A percentile compares a stretch with the other conserved stretches of the same genome.
Conservation (phyloP, 2,888 invertebrate genomes). For the Trissolcus japonicus region DNA sequence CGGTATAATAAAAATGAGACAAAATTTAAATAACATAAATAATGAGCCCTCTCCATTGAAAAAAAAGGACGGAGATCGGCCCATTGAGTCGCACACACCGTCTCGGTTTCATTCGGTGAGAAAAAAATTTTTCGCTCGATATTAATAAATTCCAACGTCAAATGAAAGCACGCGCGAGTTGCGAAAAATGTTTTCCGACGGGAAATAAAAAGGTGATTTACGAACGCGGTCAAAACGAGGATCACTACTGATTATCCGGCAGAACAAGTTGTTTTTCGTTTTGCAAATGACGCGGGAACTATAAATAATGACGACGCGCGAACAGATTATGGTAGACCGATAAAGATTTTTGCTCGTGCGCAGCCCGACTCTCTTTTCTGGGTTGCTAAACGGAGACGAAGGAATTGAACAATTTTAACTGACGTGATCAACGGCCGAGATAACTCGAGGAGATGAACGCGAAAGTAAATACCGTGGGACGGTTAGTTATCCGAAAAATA, state of each 20-base stretch:
- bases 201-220: neutral
- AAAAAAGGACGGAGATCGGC: neutral
- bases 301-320: neutral
- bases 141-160: neutral
- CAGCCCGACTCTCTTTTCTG: slow-evolving; percentile 14
- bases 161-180: neutral
- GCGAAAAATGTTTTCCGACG: neutral
- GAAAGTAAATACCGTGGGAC: slow-evolving; percentile 5
- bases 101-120: neutral
- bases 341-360: slow-evolving; percentile 19
- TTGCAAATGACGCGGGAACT: neutral
- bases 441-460: slow-evolving; percentile 27
- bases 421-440: slow-evolving; percentile 26
- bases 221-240: neutral
- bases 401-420: slow-evolving; percentile 24
- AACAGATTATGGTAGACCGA: slow-evolving; percentile 9
- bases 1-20: slow-evolving; percentile 53
- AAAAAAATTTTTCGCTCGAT: neutral
- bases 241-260: slow-evolving; percentile 5
- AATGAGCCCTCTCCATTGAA: slow-evolving; percentile 20
- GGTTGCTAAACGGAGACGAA: slow-evolving; percentile 9
- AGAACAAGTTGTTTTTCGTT: slow-evolving; percentile 4
- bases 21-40: slow-evolving; percentile 51
- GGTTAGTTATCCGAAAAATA: slow-evolving; percentile 6
- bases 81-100: neutral